Conservation (phyloP, 2,113 vertebrate species). For the Pangasianodon gigas region DNA sequence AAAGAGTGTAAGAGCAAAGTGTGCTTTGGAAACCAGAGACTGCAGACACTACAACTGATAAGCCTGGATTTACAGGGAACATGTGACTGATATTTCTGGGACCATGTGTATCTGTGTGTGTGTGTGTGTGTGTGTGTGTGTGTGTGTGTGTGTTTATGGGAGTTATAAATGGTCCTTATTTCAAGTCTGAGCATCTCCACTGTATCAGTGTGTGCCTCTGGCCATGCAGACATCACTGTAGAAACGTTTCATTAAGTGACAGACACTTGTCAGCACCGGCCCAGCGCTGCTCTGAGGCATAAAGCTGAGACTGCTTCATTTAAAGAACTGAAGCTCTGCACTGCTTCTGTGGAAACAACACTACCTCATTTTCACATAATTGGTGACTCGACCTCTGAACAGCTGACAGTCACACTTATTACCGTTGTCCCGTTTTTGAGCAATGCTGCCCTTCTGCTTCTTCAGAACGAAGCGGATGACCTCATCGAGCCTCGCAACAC, state of each 20-base stretch:
- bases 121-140: slow-evolving; percentile 20
- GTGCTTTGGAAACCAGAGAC: slow-evolving; percentile 34
- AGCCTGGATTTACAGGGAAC: slow-evolving; percentile 43
- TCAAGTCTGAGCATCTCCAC: slow-evolving; percentile 36
- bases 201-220: slow-evolving; percentile 40
- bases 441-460: slow-evolving; percentile 6
- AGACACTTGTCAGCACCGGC: slow-evolving; percentile 30
- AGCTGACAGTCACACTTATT: not conserved
- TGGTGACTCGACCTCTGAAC: slow-evolving; percentile 17
- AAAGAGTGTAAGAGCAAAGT: not conserved
- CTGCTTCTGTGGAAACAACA: not conserved
- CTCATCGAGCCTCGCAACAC: slow-evolving; percentile 10
- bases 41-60: slow-evolving; percentile 35
- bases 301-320: slow-evolving; percentile 30
- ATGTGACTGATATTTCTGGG: slow-evolving; percentile 52
- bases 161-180: slow-evolving; percentile 37
- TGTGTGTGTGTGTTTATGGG: not conserved
- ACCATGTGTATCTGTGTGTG: slow-evolving; percentile 17
- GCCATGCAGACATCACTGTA: slow-evolving; percentile 15
- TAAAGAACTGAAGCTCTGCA: slow-evolving; percentile 11
- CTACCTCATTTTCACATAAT: slow-evolving; percentile 9
- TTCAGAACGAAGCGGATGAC: not conserved
- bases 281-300: slow-evolving; percentile 6
- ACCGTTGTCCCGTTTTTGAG: slow-evolving; percentile 1
- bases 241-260: slow-evolving; percentile 37